phyloP scores from a whole-genome alignment of 1,140 invertebrate species.

The Aethina tumida region DNA sequence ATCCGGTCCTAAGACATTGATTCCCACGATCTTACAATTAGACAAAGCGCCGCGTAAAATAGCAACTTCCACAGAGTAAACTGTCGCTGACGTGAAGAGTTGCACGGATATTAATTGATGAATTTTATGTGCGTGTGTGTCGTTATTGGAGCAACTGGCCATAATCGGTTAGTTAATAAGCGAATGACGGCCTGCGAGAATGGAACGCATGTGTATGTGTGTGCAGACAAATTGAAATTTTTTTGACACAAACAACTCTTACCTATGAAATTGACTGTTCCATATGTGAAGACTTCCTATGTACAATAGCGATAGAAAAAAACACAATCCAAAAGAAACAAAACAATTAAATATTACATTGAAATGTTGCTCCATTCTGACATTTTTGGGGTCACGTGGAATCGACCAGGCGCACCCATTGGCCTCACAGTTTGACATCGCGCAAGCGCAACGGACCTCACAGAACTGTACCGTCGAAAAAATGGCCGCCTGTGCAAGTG shows the following conservation, averaged over 20 bases:
- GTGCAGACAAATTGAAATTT: no score
- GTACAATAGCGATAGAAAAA: conserved; percentile 62
- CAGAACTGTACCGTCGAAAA: conserved; percentile 34
- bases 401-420: conserved; percentile 17
- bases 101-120: not conserved
- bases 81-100: no score
- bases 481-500: conserved; percentile 54
- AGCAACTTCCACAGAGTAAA: no score
- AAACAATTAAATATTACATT: conserved; percentile 30
- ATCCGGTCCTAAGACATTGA: not conserved
- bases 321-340: conserved; percentile 49
- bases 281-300: conserved; percentile 78
- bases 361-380: conserved; percentile 37
- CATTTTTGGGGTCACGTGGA: conserved; percentile 35
- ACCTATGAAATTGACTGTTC: conserved; percentile 63
- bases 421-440: conserved; percentile 16
- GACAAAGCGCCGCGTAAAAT: no score
- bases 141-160: not conserved
- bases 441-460: conserved; percentile 13
- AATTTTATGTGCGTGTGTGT: not conserved
- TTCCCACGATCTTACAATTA: conserved; percentile 9
- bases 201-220: no score
- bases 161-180: not conserved
- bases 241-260: no score
- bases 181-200: no score